These are phyloP conservation scores for Anser cygnoides DNA, from an alignment of 2,113 vertebrate species.

Conservation along the genomic window DNA sequence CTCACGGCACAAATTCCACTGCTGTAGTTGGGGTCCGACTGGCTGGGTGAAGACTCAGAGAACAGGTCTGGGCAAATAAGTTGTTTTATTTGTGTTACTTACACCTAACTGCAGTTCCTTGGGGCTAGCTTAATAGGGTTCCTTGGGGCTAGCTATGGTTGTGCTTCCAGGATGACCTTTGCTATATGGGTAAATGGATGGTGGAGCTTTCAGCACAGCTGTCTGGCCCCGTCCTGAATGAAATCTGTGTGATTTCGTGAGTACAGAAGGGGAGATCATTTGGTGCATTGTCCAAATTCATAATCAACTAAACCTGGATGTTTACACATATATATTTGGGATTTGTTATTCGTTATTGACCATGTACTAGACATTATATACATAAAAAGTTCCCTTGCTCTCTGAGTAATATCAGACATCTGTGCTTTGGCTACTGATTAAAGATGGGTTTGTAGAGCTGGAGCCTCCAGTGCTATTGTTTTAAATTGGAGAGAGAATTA, in stretches of 20 bases:
- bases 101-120: not conserved
- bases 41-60: not conserved
- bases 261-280: not conserved
- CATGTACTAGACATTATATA: not conserved
- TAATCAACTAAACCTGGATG: not conserved
- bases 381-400: not conserved
- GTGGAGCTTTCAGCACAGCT: not conserved
- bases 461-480: slow-evolving; percentile 37
- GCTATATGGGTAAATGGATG: not conserved
- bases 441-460: slow-evolving; percentile 47
- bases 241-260: not conserved
- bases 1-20: not conserved
- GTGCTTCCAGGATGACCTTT: not conserved
- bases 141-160: not conserved
- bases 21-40: not conserved
- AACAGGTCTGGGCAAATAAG: not conserved
- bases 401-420: slow-evolving; percentile 46
- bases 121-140: not conserved
- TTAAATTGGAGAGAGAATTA: slow-evolving; percentile 48
- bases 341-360: not conserved
- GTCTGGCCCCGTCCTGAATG: not conserved
- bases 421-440: slow-evolving; percentile 66
- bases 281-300: not conserved
- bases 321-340: not conserved
- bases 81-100: not conserved